These are phyloP conservation scores for Cyclopterus lumpus DNA, from an alignment of 2,797 vertebrate species.

Conservation along the genomic window DNA sequence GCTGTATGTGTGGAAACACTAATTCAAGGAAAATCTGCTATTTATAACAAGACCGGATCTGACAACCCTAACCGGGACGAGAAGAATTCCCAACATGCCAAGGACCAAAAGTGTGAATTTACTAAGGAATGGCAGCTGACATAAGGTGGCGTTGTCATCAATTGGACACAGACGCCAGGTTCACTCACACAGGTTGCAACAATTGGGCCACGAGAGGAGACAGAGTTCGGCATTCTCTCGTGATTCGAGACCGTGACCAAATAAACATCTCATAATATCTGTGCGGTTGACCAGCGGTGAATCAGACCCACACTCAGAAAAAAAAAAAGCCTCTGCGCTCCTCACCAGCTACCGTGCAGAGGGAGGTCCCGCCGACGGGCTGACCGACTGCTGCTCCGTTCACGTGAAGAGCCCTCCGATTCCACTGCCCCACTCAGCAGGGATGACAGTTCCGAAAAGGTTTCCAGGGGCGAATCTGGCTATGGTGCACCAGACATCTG, in stretches of 20 bases:
- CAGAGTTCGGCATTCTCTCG: constrained; percentile 14
- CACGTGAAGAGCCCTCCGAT: neutral
- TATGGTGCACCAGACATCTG: neutral
- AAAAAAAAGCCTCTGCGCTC: neutral
- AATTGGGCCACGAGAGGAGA: neutral
- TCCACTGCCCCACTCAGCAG: neutral
- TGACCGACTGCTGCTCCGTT: constrained; percentile 20
- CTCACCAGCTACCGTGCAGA: neutral
- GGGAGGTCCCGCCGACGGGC: constrained; percentile 23
- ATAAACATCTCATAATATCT: constrained; percentile 25
- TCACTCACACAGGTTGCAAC: neutral
- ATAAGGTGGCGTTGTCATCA: constrained; percentile 30
- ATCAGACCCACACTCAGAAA: constrained; percentile 50
- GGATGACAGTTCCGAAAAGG: constrained; percentile 7
- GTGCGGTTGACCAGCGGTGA: constrained; percentile 31
- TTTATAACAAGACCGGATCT: constrained; percentile 20
- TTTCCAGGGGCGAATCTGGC: neutral
- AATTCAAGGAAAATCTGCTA: constrained; percentile 17
- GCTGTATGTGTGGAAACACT: constrained; percentile 3
- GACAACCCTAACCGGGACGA: constrained; percentile 44
- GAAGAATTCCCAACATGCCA: constrained; percentile 44
- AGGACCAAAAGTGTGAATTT: constrained; percentile 52
- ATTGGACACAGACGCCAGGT: constrained; percentile 29
- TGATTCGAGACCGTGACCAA: neutral
- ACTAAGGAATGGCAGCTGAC: constrained; percentile 37